Evolutionary conservation across 2,888 invertebrate species (phyloP).

Genomic region (Hecatera dysodea): DNA sequence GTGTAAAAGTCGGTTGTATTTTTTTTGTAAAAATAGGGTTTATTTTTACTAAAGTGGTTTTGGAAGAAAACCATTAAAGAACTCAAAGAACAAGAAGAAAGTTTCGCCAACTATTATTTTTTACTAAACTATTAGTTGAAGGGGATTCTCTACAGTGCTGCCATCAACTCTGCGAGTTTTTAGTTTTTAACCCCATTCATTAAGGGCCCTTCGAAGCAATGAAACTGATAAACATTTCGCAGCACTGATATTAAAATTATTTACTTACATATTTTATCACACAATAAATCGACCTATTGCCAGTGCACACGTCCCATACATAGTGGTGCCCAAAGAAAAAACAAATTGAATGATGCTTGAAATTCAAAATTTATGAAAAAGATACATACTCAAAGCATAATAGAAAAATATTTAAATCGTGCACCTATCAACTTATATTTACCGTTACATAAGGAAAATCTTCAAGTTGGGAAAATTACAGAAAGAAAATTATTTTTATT

Average conservation of each 20-base stretch:
- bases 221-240: background rate
- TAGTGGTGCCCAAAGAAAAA: background rate
- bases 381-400: background rate
- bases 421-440: background rate
- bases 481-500: background rate
- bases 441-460: background rate
- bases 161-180: background rate
- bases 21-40: background rate
- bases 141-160: slow-evolving; percentile 6
- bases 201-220: background rate
- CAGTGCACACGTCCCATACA: slow-evolving; percentile 5
- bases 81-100: too few relatives aligned
- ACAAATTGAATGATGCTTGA: too few relatives aligned
- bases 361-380: too few relatives aligned
- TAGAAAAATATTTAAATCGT: background rate
- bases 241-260: background rate
- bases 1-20: too few relatives aligned
- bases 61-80: background rate
- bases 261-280: background rate
- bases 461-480: background rate
- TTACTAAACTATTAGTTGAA: too few relatives aligned
- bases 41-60: background rate
- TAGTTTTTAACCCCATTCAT: slow-evolving; percentile 4
- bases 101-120: too few relatives aligned
- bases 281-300: background rate